These are phyloP conservation scores for Dromococcyx pavoninus DNA, from an alignment of 2,797 vertebrate genomes.

Conservation along the genomic window DNA sequence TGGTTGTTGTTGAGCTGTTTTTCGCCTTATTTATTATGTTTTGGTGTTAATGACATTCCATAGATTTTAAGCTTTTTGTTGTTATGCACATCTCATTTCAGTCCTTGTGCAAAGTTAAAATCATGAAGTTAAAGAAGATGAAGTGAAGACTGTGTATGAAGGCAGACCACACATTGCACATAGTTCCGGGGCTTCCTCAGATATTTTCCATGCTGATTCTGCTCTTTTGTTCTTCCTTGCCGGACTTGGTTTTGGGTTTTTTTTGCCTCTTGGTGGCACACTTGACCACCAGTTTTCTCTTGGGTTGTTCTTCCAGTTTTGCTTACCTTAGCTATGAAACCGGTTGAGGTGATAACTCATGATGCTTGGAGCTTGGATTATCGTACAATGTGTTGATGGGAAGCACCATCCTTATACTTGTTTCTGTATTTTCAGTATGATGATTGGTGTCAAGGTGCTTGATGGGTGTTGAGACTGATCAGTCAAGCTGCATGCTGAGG, in stretches of 20 bases:
- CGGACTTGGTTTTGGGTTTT: not conserved
- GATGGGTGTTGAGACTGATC: not conserved
- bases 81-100: not conserved
- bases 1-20: not conserved
- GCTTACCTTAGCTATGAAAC: not conserved
- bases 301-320: not conserved
- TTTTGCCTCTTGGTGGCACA: slow-evolving; percentile 72
- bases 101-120: not conserved
- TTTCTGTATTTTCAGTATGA: not conserved
- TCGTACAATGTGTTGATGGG: not conserved
- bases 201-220: not conserved
- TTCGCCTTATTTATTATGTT: not conserved
- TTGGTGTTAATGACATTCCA: not conserved
- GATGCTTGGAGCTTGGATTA: not conserved
- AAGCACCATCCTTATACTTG: not conserved
- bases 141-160: accelerated
- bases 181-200: not conserved
- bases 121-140: not conserved
- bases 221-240: slow-evolving; percentile 23
- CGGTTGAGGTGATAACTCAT: not conserved
- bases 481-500: not conserved
- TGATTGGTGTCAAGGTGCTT: not conserved
- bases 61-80: not conserved
- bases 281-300: slow-evolving; percentile 43
- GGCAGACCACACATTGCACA: not conserved